Evolutionary conservation across 2,797 vertebrate species (phyloP), one percentile per base, ranked within the genome.

Genomic region (Chrysocyon brachyurus): DNA sequence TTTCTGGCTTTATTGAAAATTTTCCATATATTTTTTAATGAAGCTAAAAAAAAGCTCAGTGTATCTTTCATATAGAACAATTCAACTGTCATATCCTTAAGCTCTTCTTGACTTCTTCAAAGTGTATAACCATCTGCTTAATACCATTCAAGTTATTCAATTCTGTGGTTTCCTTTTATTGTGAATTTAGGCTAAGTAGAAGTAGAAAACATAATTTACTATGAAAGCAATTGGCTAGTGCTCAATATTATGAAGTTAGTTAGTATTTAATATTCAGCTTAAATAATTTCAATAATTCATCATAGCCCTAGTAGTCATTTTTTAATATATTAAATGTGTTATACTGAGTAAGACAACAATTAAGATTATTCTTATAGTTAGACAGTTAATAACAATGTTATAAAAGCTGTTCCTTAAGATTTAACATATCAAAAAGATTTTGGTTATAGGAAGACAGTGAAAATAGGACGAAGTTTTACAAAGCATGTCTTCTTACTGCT

Each of bases 1-100:
- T 97, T 96, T 97, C 93, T 78, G 7, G 93, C 73, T 97, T 95
- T 96, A 33, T 85, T 92, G 40, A 88, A 97, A 83, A 92, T 16
- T 9, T 83, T 70, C 75, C 26, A 91, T 24, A 9, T 59, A 73
- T 94, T 97, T 56, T 73, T 93, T 93, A 97, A 97, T 96, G 85
- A 94, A 83, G 77, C 52, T 77, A 97, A 22, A 73, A 72, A 72
- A 95, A 97, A 98, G 84, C 90, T 96, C 81, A 93, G 12, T 90
- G 56, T 82, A 63, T 96, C 59, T 97, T 98, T 97, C 40, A 95
- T 78, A 61, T 56, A 87, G 52, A 59, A 77, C 86, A 86, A 68
- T 86, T 64, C 16, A 93, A 8, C 56, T 98, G 3, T 91, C 77
- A 79, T 91, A 90, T 72, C 61, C 87, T 96, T 81, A 97, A 98